Evolutionary conservation across 2,113 vertebrate genomes (phyloP), one percentile per base, ranked within the genome.

Genomic region (Cavia aperea): DNA sequence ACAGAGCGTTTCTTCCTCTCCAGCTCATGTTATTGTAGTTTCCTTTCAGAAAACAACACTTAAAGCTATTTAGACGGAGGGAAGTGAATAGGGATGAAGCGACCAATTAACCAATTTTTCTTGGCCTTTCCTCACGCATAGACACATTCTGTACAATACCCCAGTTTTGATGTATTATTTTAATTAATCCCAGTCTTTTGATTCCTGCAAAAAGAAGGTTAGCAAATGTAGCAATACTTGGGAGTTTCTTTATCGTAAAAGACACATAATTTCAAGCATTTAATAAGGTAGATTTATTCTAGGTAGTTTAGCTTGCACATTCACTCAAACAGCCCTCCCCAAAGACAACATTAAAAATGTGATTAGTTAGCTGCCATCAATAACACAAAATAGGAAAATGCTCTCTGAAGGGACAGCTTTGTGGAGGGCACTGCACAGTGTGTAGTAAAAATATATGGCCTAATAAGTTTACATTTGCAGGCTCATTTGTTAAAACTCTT

Each of bases 401-500:
- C 98, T 98, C 98, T 98, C 98, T 98, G 98, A 98, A 98, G 98
- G 98, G 98, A 98, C 98, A 98, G 98, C 98, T 98, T 98, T 98
- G 98, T 97, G 97, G 98, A 98, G 98, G 97, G 97, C 98, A 97
- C 98, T 96, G 97, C 98, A 98, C 98, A 97, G 98, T 98, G 97
- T 98, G 98, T 98, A 98, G 98, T 98, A 98, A 98, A 98, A 98
- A 98, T 98, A 98, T 98, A 98, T 98, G 96, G 97, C 97, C 98
- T 99, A 99, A 99, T 98, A 98, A 98, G 98, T 99, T 99, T 99
- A 99, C 97, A 98, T 98, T 98, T 97, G 97, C 98, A 95, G 97
- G 98, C 98, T 98, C 99, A 98, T 99, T 99, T 98, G 98, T 99
- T 99, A 98, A 98, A 98, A 98, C 98, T 98, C 98, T 98, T 98